Evolutionary conservation across 1,140 invertebrate species (phyloP), one percentile per base, ranked within the genome.

Genomic region (Ditylenchus dipsaci): DNA sequence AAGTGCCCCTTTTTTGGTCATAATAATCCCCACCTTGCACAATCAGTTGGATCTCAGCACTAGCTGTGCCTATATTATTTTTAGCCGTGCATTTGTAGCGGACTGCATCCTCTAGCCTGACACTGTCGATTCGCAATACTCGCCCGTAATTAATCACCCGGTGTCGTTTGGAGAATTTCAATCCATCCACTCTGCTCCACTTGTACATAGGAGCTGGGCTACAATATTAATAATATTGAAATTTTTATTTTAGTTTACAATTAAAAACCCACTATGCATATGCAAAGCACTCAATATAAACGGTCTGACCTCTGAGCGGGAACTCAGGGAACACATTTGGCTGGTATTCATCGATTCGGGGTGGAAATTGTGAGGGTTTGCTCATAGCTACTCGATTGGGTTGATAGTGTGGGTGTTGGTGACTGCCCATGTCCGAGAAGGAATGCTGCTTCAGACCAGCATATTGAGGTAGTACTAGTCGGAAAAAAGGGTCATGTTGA

Each of bases 311-410:
- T 1, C 72, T 68, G n/a, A 74, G 60, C 8, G 75, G 73, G 29
- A 78, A 29, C 62, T 76, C 75, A 3, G 75, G 75, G 56, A 76
- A 77, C 15, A 76, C 53, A 66, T 74, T 63, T 21, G 75, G 75
- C 53, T 74, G 70, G 53, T 75, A 76, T 38, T 76, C 75, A 58
- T 76, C 75, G 38, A 76, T 75, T 56, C 57, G 33, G 13, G 75
- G 75, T 9, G 73, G 30, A 58, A 78, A 76, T 13, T 76, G 19
- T 13, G 43, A 26, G 0, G 75, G 70, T 65, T 53, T 56, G 33
- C 68, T 19, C 29, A 21, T n/a, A 61, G 38, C 42, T 61, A 19
- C 59, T 61, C 27, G n/a, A 21, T 38, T 3, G 11, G 11, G 33
- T 38, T 38, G 43, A 13, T 57, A 47, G 0, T 69, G 67, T 1